phyloP scores from a whole-genome alignment of 2,797 vertebrate species.

The Myotis daubentonii region DNA sequence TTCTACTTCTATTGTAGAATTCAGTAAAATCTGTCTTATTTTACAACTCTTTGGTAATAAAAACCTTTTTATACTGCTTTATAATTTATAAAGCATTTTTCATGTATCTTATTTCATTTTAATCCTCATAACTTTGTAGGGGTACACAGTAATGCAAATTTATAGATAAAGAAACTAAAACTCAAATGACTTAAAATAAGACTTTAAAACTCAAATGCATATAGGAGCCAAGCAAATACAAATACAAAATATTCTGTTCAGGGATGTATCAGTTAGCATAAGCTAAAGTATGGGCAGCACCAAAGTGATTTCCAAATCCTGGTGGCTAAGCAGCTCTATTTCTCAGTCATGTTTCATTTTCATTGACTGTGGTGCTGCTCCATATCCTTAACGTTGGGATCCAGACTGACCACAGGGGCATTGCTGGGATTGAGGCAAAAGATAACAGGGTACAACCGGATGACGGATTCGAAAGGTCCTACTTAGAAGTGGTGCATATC shows the following conservation, averaged over 20 bases:
- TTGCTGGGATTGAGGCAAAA: not conserved
- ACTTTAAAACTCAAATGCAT: not conserved
- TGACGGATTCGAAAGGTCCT: not conserved
- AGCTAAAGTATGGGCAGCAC: not conserved
- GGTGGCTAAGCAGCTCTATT: not conserved
- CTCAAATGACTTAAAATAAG: not conserved
- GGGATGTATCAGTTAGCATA: not conserved
- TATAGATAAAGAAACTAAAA: not conserved
- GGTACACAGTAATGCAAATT: not conserved
- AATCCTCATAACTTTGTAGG: not conserved
- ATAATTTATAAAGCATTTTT: conserved; percentile 7
- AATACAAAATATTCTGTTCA: not conserved
- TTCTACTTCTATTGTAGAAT: not conserved
- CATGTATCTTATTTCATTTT: conserved; percentile 16
- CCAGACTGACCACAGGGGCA: not conserved
- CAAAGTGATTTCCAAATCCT: not conserved
- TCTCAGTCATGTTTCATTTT: not conserved
- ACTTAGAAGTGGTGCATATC: not conserved
- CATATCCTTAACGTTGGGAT: not conserved
- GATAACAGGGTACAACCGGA: not conserved
- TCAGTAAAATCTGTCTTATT: conserved; percentile 25
- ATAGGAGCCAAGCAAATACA: not conserved
- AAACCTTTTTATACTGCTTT: not conserved
- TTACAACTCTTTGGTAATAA: conserved; percentile 7
- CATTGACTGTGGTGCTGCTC: not conserved